Evolutionary conservation across 2,888 invertebrate species (phyloP), one percentile per base, ranked within the genome.

Genomic region (Thumatha senex): DNA sequence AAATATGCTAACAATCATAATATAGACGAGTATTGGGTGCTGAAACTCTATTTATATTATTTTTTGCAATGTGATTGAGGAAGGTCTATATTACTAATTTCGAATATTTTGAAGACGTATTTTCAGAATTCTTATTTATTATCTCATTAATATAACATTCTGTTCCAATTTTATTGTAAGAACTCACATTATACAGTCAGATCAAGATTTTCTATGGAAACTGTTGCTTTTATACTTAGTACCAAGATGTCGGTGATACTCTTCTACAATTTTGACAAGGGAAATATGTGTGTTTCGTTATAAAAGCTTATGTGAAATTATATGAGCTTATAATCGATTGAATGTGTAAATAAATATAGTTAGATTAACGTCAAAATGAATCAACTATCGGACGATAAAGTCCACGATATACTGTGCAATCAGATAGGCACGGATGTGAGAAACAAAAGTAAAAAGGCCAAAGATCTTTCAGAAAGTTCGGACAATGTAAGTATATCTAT

Each of bases 161-260:
- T 66, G 68, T 61, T 51, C 72, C 54, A 66, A 61, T 62, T 73
- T 57, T 69, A 70, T 63, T 63, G 18, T 67, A 67, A 56, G 54
- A 67, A 68, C 65, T 67, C 64, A 67, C 58, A 62, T 61, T 61
- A 63, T 67, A 72, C 68, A 71, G 62, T 71, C 69, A 74, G 65
- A 70, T 76, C 58, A 65, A 67, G 57, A 7, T 33, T 70, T 78
- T 72, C 57, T 66, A 72, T 58, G 67, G 71, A 72, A 75, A 78
- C 79, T 73, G 78, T 78, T 74, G 75, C 70, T 78, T 74, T 65
- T 74, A 74, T 72, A 80, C 77, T 70, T 76, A n/a, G n/a, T n/a
- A 67, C 76, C 89, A 91, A 90, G 88, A 91, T 91, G 91, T 90
- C 91, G 85, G 89, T 88, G 83, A 84, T 84, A 85, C 77, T 86